Conservation (phyloP, 2,888 invertebrate species). For the Parasteatoda lunata region DNA sequence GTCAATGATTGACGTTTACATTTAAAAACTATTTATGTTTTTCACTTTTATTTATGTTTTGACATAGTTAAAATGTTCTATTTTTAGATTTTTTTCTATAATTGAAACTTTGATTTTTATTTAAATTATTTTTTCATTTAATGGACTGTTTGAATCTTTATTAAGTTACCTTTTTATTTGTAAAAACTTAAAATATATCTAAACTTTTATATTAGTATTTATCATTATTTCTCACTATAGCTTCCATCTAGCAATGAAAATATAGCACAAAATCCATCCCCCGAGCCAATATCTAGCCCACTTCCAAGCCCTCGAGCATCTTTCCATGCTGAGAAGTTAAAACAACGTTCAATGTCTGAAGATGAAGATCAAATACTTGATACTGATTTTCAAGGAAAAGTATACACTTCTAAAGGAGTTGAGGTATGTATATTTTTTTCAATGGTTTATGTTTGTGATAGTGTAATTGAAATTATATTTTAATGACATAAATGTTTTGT, state of each 20-base stretch:
- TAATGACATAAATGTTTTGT: too few relatives aligned
- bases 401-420: constrained; percentile 83
- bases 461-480: not conserved
- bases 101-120: too few relatives aligned
- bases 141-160: too few relatives aligned
- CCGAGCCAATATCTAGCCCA: constrained; percentile 12
- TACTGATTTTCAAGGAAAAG: constrained; percentile 84
- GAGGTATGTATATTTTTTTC: constrained; percentile 77
- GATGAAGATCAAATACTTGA: constrained; percentile 80
- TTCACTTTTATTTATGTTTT: too few relatives aligned
- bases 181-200: too few relatives aligned
- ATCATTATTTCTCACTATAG: constrained; percentile 10
- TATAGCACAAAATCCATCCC: constrained; percentile 47
- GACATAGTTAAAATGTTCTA: too few relatives aligned
- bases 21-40: too few relatives aligned
- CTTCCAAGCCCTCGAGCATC: constrained; percentile 33
- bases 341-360: constrained; percentile 57
- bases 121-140: too few relatives aligned
- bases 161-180: too few relatives aligned
- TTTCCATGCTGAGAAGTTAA: constrained; percentile 53
- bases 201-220: not conserved
- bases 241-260: constrained; percentile 39
- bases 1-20: too few relatives aligned
- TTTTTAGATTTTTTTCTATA: too few relatives aligned
- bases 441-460: not conserved